Evolutionary conservation across 2,888 invertebrate genomes (phyloP), one percentile per base, ranked within the genome.

Genomic region (Rotaria socialis): DNA sequence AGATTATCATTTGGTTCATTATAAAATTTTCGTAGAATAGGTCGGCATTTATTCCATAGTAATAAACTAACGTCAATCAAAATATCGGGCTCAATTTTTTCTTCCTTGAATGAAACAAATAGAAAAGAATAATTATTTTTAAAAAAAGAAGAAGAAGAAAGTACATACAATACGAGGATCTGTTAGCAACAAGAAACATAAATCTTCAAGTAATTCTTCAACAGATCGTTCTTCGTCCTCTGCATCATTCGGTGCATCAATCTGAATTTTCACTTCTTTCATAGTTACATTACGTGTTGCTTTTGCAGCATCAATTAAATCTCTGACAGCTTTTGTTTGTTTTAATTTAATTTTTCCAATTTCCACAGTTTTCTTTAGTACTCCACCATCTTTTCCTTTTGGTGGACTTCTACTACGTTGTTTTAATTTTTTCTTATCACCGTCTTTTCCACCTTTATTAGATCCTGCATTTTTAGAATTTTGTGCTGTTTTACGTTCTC

Each of bases 31-130:
- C 90, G 90, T 88, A 91, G 90, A 67, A 90, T 88, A 14, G 88
- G 88, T 88, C 91, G 91, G 87, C 90, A 90, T 87, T 90, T 90
- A 88, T 89, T 90, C 91, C 91, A 91, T 87, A 91, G 88, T 60
- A 89, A 89, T 60, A 91, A 88, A 19, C 89, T 89, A 16, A 90
- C 90, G 89, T 91, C 91, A 43, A 90, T 89, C 24, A 91, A 88
- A 87, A 91, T 89, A 87, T 91, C 91, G 16, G 90, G 88, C 85
- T 91, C 91, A 80, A 90, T 88, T 35, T 88, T 88, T 35, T 89
- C 89, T 47, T 88, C 88, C 90, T 90, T 89, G 24, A 88, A 88
- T 19, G 55, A 19, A 60, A 85, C 58, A 55, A 74, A 43, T 11
- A 58, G 27, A 43, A 10, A 47, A 14, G 19, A 80, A 41, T 84